Percentiles rank a stretch among this genome's conserved stretches.
These are phyloP conservation scores for Mormyrus proboscirostris DNA, from an alignment of 2,797 vertebrate genomes.

Conservation along the genomic window DNA sequence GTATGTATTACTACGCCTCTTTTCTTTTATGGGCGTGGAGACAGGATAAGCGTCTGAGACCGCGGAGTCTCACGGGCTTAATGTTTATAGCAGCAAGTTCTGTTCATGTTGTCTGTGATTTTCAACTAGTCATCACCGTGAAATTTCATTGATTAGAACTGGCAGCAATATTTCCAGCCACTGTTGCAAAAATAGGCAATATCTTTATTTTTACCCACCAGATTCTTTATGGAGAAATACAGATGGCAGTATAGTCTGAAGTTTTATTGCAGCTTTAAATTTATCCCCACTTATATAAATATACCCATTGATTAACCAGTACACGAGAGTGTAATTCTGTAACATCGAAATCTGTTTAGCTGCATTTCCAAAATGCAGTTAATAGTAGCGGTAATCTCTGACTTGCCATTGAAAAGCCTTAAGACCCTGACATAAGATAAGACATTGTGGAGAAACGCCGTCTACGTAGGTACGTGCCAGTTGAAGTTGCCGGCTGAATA, in stretches of 20 bases:
- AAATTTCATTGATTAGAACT: not conserved
- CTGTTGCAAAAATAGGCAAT: not conserved
- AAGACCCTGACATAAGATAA: not conserved
- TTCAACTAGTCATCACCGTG: not conserved
- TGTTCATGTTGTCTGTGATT: not conserved
- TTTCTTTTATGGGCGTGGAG: slow-evolving; percentile 7
- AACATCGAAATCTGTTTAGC: not conserved
- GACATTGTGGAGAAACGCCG: not conserved
- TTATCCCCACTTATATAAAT: not conserved
- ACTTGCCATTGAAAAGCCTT: not conserved
- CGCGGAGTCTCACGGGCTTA: not conserved
- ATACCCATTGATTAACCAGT: not conserved
- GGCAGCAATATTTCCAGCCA: not conserved
- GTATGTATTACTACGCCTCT: not conserved
- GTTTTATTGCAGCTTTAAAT: not conserved
- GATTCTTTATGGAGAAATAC: slow-evolving; percentile 8
- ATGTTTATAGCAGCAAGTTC: not conserved
- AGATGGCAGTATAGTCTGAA: not conserved
- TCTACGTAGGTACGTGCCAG: not conserved
- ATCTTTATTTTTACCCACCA: not conserved
- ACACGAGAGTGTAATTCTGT: not conserved
- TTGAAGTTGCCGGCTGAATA: not conserved
- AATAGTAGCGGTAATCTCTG: not conserved
- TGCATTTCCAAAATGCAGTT: not conserved
- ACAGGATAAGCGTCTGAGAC: not conserved